phyloP scores from a whole-genome alignment of 2,797 vertebrate genomes.

The Salarias fasciatus region DNA sequence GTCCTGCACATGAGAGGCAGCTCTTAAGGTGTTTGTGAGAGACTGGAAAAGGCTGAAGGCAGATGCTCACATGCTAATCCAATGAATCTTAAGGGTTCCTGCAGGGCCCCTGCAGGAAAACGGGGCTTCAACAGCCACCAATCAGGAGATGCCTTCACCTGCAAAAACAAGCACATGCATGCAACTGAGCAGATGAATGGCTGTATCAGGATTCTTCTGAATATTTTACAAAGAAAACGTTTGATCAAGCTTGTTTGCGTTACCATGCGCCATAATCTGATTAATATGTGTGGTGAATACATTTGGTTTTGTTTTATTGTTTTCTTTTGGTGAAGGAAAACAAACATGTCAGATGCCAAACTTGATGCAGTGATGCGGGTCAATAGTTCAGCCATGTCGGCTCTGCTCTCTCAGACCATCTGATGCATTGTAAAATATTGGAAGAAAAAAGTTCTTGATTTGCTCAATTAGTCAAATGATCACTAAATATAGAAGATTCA shows the following conservation, averaged over 20 bases:
- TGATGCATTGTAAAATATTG: constrained; percentile 26
- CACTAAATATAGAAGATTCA: constrained; percentile 26
- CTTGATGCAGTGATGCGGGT: not conserved
- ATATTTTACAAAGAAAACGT: no score
- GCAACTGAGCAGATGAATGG: constrained; percentile 9
- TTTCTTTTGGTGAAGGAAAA: no score
- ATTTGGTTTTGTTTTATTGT: not conserved
- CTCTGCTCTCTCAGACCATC: constrained; percentile 38
- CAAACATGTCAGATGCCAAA: no score
- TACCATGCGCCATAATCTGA: no score
- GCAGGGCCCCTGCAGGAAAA: constrained; percentile 44
- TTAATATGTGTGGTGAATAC: no score
- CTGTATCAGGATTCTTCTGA: not conserved
- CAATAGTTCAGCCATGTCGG: constrained; percentile 33
- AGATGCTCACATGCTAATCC: constrained; percentile 91
- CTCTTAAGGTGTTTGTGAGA: constrained; percentile 70
- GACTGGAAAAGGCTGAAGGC: constrained; percentile 76
- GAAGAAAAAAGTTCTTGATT: constrained; percentile 33
- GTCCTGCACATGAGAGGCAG: constrained; percentile 49
- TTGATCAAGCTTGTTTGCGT: no score
- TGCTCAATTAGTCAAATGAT: constrained; percentile 54
- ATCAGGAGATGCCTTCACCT: constrained; percentile 3
- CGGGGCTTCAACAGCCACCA: constrained; percentile 22
- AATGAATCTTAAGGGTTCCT: constrained; percentile 87
- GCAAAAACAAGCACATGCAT: not conserved